phyloP scores from a whole-genome alignment of 2,888 invertebrate species.

The Sinelater perroti region DNA sequence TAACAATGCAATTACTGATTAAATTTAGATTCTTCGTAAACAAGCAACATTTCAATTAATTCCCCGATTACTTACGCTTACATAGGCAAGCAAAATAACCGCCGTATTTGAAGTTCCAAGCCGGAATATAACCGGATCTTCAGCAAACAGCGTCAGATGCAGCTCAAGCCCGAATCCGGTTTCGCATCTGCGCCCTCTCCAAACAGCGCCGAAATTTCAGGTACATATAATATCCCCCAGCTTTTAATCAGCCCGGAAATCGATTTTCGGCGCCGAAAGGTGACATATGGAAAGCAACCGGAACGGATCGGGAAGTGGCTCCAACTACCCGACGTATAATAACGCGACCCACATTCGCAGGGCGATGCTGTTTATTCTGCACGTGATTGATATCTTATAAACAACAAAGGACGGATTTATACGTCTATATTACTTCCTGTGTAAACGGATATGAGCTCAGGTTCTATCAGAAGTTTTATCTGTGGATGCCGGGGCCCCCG shows the following conservation, averaged over 20 bases:
- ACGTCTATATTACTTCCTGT: conserved; percentile 28
- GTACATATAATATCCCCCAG: background rate
- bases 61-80: conserved; percentile 28
- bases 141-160: conserved; percentile 18
- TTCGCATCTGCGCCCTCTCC: conserved; percentile 20
- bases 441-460: conserved; percentile 31
- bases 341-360: background rate
- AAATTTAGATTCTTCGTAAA: conserved; percentile 8
- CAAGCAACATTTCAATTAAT: conserved; percentile 24
- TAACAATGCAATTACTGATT: too few relatives aligned
- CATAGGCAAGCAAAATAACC: conserved; percentile 22
- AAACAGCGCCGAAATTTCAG: background rate
- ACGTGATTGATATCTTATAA: conserved; percentile 24
- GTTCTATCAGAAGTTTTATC: conserved; percentile 27
- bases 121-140: conserved; percentile 31
- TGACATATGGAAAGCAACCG: background rate
- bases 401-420: conserved; percentile 25
- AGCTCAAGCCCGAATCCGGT: conserved; percentile 28
- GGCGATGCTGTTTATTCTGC: conserved; percentile 8
- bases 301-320: background rate
- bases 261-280: background rate
- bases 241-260: conserved; percentile 1
- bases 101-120: conserved; percentile 31
- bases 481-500: conserved; percentile 1
- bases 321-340: background rate